phyloP scores from a whole-genome alignment of 2,797 vertebrate genomes.

The Centroberyx gerrardi region DNA sequence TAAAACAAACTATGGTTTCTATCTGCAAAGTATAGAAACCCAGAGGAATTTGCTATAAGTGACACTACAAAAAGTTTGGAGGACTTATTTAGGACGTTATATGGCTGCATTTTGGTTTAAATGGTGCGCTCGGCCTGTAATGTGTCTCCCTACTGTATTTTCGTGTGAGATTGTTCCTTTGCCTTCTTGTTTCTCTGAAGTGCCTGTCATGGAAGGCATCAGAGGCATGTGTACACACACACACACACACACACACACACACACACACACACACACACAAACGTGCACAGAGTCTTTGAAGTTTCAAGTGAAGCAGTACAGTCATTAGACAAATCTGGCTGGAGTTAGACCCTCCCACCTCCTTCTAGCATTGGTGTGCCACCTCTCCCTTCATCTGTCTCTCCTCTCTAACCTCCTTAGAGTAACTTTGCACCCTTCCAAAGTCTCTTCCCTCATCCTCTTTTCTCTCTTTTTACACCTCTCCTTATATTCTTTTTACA shows the following conservation, averaged over 20 bases:
- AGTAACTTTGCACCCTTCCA: neutral
- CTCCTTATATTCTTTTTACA: neutral
- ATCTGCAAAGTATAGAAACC: constrained; percentile 13
- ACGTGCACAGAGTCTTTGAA: constrained; percentile 23
- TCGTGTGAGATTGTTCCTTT: constrained; percentile 29
- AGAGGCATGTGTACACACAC: constrained; percentile 7
- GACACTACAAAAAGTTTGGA: constrained; percentile 15
- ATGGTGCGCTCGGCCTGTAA: neutral
- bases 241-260: constrained; percentile 1
- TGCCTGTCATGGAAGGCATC: constrained; percentile 7
- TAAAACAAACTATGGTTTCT: constrained; percentile 18
- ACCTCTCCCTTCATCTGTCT: neutral
- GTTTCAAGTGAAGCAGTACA: constrained; percentile 7
- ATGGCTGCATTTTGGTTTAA: neutral
- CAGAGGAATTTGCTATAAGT: constrained; percentile 11
- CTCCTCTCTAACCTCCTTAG: neutral
- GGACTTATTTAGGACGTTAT: constrained; percentile 27
- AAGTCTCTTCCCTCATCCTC: neutral
- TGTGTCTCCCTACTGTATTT: constrained; percentile 7
- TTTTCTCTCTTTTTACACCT: neutral
- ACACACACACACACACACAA: neutral
- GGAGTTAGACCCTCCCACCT: neutral
- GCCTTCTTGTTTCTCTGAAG: neutral
- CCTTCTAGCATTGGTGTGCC: neutral
- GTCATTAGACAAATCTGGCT: constrained; percentile 27